Conservation (phyloP, 1,140 invertebrate genomes). For the Hypsibius dujardini region DNA sequence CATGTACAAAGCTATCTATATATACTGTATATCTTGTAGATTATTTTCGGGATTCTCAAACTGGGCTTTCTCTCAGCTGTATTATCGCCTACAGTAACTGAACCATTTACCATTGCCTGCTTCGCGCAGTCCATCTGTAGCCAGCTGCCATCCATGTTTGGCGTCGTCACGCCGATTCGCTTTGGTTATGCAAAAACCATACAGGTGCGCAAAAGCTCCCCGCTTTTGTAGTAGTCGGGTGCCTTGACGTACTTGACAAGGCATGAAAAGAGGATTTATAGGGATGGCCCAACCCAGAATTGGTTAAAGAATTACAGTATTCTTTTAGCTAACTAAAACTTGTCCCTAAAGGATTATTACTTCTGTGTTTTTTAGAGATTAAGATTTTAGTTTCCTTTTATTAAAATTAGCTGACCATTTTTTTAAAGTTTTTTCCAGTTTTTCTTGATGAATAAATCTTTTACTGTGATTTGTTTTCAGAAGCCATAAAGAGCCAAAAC, state of each 20-base stretch:
- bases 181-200: background rate
- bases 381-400: conserved; percentile 2
- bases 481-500: too few species aligned
- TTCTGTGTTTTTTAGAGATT: background rate
- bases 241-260: too few species aligned
- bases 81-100: background rate
- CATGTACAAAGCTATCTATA: background rate
- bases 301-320: too few species aligned
- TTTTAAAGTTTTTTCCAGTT: too few species aligned
- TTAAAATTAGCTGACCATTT: background rate
- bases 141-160: background rate
- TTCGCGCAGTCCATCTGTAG: background rate
- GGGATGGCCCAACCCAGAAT: too few species aligned
- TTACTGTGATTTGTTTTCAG: too few species aligned
- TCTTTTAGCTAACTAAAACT: too few species aligned
- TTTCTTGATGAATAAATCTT: too few species aligned
- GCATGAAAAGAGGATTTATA: too few species aligned
- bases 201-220: background rate
- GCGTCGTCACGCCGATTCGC: background rate
- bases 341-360: background rate
- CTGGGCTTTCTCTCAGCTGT: conserved; percentile 10
- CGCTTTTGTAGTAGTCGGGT: background rate
- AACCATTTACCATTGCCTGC: background rate
- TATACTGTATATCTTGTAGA: background rate
- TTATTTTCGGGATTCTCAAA: background rate